Percentiles rank a stretch among this genome's conserved stretches.
phyloP scores from a whole-genome alignment of 2,888 invertebrate genomes.

The Tigriopus californicus region DNA sequence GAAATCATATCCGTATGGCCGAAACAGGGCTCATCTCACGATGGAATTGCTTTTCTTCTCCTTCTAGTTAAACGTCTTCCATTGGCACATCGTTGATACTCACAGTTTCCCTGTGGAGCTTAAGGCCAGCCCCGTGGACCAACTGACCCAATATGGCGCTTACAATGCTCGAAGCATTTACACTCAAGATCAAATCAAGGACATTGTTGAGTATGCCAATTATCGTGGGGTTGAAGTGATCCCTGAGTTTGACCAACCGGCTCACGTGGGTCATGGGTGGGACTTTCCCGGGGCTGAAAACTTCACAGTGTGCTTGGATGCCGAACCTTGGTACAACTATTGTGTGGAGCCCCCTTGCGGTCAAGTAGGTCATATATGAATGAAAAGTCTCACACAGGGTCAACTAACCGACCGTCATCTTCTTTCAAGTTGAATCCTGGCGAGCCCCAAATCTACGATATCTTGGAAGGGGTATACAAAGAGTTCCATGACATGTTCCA shows the following conservation, averaged over 20 bases:
- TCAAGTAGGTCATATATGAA: conserved; percentile 49
- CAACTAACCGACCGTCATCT: too few relatives aligned
- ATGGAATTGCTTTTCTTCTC: not conserved
- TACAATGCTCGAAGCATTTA: conserved; percentile 43
- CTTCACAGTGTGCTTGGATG: conserved; percentile 55
- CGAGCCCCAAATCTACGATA: conserved; percentile 30
- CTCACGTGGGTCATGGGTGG: conserved; percentile 74
- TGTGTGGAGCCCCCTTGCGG: conserved; percentile 75
- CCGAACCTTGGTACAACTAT: conserved; percentile 45
- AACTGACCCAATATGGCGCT: conserved; percentile 54
- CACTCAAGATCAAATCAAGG: conserved; percentile 44
- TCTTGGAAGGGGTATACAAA: conserved; percentile 46
- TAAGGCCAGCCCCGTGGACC: conserved; percentile 39
- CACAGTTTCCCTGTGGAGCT: conserved; percentile 81
- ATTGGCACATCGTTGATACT: conserved; percentile 85
- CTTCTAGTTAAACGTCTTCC: conserved; percentile 51
- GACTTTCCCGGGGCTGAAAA: conserved; percentile 64
- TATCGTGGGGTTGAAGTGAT: conserved; percentile 49
- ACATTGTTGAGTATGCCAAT: conserved; percentile 55
- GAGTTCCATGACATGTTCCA: conserved; percentile 53
- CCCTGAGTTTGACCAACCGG: conserved; percentile 82
- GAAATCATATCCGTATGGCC: too few relatives aligned
- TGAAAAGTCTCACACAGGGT: conserved; percentile 25
- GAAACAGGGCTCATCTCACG: too few relatives aligned
- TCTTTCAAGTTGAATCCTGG: conserved; percentile 39